phyloP scores from a whole-genome alignment of 2,797 vertebrate genomes.

The Leucoraja ocellata region DNA sequence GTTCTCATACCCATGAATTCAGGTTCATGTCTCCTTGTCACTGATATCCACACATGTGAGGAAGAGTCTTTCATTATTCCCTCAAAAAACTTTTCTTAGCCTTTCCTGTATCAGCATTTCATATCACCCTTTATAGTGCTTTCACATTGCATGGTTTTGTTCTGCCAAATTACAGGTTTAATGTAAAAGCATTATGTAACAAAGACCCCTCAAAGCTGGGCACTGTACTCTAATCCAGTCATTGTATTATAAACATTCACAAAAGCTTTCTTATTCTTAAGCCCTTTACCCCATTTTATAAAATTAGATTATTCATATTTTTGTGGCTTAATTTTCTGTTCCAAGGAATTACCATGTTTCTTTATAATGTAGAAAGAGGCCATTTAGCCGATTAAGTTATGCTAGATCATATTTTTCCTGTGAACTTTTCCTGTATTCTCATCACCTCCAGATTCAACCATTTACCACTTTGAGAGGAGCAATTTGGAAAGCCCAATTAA shows the following conservation, averaged over 20 bases:
- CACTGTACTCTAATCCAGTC: background rate
- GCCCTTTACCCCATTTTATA: background rate
- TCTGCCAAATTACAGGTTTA: background rate
- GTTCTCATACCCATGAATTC: background rate
- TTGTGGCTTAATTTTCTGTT: background rate
- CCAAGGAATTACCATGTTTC: background rate
- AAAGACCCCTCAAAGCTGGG: background rate
- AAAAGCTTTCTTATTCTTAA: background rate
- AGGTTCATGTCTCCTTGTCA: background rate
- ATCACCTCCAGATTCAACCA: no score
- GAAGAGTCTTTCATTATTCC: background rate
- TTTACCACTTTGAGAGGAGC: no score
- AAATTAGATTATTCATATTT: background rate
- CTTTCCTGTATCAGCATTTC: background rate
- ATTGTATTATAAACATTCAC: background rate
- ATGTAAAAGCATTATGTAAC: background rate
- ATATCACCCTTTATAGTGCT: background rate
- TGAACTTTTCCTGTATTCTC: no score
- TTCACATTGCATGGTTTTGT: background rate
- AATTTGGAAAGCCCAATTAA: no score
- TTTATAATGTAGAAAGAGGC: no score
- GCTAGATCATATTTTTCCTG: no score
- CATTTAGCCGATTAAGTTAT: no score
- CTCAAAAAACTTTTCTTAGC: background rate
- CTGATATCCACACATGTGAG: background rate